These are phyloP conservation scores for Belgica antarctica DNA, from an alignment of 2,888 invertebrate genomes.

Conservation along the genomic window DNA sequence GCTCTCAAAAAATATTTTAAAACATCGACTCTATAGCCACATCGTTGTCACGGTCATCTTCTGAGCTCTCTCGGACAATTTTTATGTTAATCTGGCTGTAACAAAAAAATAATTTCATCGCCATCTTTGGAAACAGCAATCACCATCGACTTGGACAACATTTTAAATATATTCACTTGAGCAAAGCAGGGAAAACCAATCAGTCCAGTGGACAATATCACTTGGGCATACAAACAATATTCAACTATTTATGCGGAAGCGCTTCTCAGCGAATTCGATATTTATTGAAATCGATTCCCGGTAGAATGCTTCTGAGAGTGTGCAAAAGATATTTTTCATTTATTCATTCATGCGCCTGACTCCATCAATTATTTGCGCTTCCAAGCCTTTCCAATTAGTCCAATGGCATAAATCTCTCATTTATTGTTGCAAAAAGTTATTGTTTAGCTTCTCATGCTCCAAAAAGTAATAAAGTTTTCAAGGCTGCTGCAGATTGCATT, in stretches of 20 bases:
- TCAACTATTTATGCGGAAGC: slow-evolving; percentile 17
- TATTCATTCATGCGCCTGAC: background rate
- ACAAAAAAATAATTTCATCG: slow-evolving; percentile 5
- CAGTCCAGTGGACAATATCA: background rate
- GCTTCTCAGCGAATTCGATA: background rate
- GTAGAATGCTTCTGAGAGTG: no score
- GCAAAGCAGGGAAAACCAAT: background rate
- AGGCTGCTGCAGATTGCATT: background rate
- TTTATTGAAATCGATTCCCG: background rate
- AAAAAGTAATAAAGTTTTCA: slow-evolving; percentile 26
- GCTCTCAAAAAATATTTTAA: no score
- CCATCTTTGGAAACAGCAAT: background rate
- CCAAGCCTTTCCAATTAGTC: slow-evolving; percentile 30
- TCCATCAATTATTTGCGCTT: slow-evolving; percentile 6
- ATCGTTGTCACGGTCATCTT: no score
- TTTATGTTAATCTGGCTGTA: slow-evolving; percentile 25
- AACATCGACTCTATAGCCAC: no score
- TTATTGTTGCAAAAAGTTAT: background rate
- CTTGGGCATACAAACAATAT: background rate
- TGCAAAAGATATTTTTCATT: slow-evolving; percentile 10
- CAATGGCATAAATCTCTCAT: background rate
- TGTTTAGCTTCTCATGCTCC: slow-evolving; percentile 30
- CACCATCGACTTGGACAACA: background rate
- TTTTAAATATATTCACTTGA: slow-evolving; percentile 9
- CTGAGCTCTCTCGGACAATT: background rate